phyloP scores from a whole-genome alignment of 2,797 vertebrate genomes.

The Galaxias olidus region DNA sequence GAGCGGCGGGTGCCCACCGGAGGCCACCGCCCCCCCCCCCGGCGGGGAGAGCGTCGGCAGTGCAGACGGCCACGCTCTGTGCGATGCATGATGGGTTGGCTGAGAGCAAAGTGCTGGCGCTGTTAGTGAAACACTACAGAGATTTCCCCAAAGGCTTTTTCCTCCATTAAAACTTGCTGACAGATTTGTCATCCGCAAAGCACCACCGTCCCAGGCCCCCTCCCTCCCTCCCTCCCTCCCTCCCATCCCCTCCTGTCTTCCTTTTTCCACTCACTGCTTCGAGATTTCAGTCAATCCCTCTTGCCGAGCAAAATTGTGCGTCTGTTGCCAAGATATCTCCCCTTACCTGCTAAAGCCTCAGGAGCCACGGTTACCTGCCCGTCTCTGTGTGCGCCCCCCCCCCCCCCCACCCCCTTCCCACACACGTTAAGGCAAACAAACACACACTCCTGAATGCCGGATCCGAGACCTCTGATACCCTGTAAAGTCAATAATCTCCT shows the following conservation, averaged over 20 bases:
- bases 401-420: not conserved
- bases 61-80: not conserved
- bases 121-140: constrained; percentile 43
- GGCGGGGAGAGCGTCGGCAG: not conserved
- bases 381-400: constrained; percentile 21
- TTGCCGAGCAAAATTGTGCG: constrained; percentile 15
- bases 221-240: not conserved
- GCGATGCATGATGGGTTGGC: constrained; percentile 24
- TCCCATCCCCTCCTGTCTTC: not conserved
- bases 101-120: constrained; percentile 34
- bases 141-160: constrained; percentile 52
- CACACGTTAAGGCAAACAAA: not conserved
- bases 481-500: constrained; percentile 28
- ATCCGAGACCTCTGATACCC: constrained; percentile 1
- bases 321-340: constrained; percentile 32
- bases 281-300: not conserved
- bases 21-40: too few species aligned
- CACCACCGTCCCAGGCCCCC: constrained; percentile 1
- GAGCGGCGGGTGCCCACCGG: too few species aligned
- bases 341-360: constrained; percentile 28
- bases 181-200: constrained; percentile 48
- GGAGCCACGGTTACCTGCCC: constrained; percentile 23
- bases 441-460: constrained; percentile 2
- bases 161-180: constrained; percentile 53
- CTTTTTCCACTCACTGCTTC: not conserved